Evolutionary conservation across 1,140 invertebrate genomes (phyloP).

Genomic region (Sinella curviseta): DNA sequence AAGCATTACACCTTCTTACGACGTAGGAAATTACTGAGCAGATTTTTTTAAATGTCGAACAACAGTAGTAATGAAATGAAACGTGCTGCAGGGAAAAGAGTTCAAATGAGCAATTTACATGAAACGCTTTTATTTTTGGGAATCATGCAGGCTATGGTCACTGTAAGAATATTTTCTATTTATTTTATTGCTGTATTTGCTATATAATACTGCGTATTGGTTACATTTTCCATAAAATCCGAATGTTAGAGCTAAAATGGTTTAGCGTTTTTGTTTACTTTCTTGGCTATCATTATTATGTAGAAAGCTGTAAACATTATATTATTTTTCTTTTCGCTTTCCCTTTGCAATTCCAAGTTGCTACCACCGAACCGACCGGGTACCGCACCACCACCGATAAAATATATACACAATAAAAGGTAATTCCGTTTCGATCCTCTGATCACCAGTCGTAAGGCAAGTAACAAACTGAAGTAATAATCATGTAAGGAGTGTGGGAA

Average conservation of each 20-base stretch:
- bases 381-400: not conserved
- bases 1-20: no score
- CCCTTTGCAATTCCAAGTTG: no score
- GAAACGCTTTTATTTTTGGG: no score
- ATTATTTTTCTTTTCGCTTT: not conserved
- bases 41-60: no score
- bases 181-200: not conserved
- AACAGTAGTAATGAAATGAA: no score
- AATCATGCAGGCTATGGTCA: no score
- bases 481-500: conserved; percentile 22
- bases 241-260: not conserved
- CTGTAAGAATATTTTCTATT: not conserved
- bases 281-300: not conserved
- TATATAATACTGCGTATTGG: not conserved
- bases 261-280: not conserved
- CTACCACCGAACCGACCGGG: not conserved
- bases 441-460: not conserved
- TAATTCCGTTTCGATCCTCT: not conserved
- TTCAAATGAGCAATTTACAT: no score
- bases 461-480: conserved; percentile 10
- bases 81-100: no score
- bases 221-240: not conserved
- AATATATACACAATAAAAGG: conserved; percentile 3
- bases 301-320: conserved; percentile 14
- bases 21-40: no score